Percentiles rank a stretch among this genome's conserved stretches.
phyloP scores from a whole-genome alignment of 1,140 invertebrate species.

The Pinna nobilis region DNA sequence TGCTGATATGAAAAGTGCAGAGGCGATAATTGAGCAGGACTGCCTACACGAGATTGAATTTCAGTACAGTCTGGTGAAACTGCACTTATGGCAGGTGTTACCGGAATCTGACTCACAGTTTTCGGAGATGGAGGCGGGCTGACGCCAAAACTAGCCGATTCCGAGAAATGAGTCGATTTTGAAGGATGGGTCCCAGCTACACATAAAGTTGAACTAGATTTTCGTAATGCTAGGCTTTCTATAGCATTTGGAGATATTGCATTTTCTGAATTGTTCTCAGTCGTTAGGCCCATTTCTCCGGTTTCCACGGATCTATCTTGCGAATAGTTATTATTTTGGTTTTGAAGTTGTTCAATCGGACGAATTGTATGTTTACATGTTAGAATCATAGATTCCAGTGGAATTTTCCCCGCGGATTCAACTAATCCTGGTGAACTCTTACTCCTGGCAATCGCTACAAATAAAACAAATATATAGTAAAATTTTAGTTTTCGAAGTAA shows the following conservation, averaged over 20 bases:
- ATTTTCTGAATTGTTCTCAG: too few species aligned
- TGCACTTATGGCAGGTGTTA: conserved; percentile 15
- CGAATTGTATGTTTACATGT: conserved; percentile 66
- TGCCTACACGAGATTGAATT: conserved; percentile 26
- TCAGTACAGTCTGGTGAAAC: conserved; percentile 42
- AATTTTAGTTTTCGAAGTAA: background rate
- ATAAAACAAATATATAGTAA: background rate
- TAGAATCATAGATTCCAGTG: conserved; percentile 88
- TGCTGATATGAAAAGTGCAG: conserved; percentile 68
- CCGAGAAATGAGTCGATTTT: conserved; percentile 57
- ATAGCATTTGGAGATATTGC: too few species aligned
- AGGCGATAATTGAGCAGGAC: conserved; percentile 53
- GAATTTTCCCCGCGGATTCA: conserved; percentile 90
- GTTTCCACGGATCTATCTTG: conserved; percentile 5
- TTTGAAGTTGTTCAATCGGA: too few species aligned
- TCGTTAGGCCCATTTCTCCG: too few species aligned
- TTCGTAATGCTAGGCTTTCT: too few species aligned
- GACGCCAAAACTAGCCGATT: conserved; percentile 61
- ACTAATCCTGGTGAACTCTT: conserved; percentile 96
- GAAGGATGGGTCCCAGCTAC: conserved; percentile 62
- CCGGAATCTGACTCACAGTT: conserved; percentile 30
- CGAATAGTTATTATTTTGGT: too few species aligned
- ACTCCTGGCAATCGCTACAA: conserved; percentile 92
- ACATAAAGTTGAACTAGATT: too few species aligned
- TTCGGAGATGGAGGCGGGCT: conserved; percentile 63